Evolutionary conservation across 2,113 vertebrate species (phyloP), one percentile per base, ranked within the genome.

Genomic region (Sciurus niger): DNA sequence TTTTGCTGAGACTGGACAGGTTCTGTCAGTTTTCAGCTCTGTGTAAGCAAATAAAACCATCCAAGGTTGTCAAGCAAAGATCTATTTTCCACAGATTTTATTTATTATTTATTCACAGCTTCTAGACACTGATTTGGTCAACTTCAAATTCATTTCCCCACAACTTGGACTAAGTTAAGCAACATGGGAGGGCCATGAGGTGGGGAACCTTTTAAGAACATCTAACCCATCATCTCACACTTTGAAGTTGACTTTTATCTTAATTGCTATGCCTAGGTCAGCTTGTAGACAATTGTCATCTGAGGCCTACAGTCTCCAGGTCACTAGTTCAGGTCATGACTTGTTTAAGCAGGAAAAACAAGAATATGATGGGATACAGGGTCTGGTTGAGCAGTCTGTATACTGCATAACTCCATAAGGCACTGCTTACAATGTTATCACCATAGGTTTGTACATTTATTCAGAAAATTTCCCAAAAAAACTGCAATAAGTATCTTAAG

Each of bases 181-280:
- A 90, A 60, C 63, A 76, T 13, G 34, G 78, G 34, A 89, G 8
- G 82, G 60, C 51, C 76, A 74, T 76, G 86, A 92, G 40, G 73
- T 67, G 86, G 63, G 16, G 30, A 95, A 40, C 8, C 24, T 94
- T 93, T 83, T 48, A 85, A 96, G 77, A 95, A 65, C 55, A 93
- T 85, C 93, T 89, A 91, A 93, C 82, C 68, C 55, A 72, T 93
- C 84, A 95, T 93, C 67, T 84, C 55, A 91, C 73, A 84, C 74
- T 94, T 96, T 94, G 87, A 94, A 96, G 83, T 94, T 96, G 73
- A 82, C 55, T 96, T 97, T 96, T 95, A 94, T 96, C 84, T 93
- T 91, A 93, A 92, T 90, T 88, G 68, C 60, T 74, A 78, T 68
- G 91, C 48, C 73, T 58, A 65, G 53, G 51, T 25, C 63, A 93